These are phyloP conservation scores for Mastomys natalensis DNA, from an alignment of 2,113 vertebrate genomes.

Conservation along the genomic window DNA sequence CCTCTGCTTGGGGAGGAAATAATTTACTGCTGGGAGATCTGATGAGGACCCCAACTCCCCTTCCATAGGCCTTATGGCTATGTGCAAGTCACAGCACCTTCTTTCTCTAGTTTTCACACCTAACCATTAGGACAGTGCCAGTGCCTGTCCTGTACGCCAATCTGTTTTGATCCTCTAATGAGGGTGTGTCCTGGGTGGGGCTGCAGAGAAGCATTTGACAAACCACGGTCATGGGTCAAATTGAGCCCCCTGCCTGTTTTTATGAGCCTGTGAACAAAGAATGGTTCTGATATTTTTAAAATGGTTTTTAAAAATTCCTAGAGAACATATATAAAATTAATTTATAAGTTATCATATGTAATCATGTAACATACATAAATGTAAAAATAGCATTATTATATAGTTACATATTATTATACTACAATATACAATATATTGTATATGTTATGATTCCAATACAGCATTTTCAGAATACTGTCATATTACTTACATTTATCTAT, in stretches of 20 bases:
- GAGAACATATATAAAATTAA: constrained; percentile 12
- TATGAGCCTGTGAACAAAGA: neutral
- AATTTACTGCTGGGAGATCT: neutral
- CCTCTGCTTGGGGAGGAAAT: neutral
- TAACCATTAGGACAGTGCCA: neutral
- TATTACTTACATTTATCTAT: neutral
- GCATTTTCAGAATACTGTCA: neutral
- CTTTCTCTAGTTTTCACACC: constrained; percentile 33
- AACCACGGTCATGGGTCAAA: neutral
- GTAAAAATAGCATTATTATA: neutral
- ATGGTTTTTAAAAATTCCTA: neutral
- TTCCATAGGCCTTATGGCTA: neutral
- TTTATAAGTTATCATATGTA: neutral
- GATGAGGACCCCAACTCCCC: neutral
- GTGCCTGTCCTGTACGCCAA: neutral
- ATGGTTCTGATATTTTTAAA: neutral
- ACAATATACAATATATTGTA: neutral
- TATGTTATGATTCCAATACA: neutral
- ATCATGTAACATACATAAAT: neutral
- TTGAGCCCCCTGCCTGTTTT: neutral
- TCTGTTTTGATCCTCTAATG: neutral
- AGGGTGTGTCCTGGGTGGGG: neutral
- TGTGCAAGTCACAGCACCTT: neutral
- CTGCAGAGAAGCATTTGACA: neutral
- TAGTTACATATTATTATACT: neutral